phyloP scores from a whole-genome alignment of 2,113 vertebrate genomes.

The Ovis canadensis region DNA sequence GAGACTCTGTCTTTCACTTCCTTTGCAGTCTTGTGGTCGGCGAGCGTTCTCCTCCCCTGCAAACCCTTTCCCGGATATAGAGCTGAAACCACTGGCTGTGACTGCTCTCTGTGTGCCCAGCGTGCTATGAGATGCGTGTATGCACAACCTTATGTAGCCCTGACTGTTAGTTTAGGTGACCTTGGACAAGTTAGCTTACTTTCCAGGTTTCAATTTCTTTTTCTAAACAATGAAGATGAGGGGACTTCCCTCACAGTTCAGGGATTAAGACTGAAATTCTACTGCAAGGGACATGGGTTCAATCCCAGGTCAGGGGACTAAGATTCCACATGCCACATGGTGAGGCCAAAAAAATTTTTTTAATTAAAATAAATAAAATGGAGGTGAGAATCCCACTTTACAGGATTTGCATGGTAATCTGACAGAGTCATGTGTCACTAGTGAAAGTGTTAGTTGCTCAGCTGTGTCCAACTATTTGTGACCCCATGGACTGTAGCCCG shows the following conservation, averaged over 20 bases:
- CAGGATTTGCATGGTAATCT: neutral
- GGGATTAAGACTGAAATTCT: neutral
- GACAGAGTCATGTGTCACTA: neutral
- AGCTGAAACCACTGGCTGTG: neutral
- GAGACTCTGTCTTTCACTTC: neutral
- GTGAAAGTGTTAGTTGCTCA: neutral
- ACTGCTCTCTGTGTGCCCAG: accelerated
- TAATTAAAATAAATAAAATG: neutral
- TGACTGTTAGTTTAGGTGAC: neutral
- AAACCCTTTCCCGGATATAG: neutral
- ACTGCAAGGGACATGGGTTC: neutral
- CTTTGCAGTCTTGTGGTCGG: neutral
- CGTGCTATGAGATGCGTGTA: accelerated
- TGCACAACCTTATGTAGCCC: neutral
- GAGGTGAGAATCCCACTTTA: neutral
- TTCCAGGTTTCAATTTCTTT: neutral
- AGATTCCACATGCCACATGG: neutral
- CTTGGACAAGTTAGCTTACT: neutral
- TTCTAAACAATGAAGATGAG: neutral
- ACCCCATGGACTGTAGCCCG: neutral
- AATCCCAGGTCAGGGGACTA: neutral
- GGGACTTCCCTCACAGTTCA: neutral
- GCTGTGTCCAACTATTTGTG: neutral
- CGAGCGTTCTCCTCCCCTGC: neutral
- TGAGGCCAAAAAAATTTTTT: neutral